Conservation (phyloP, 2,797 vertebrate genomes). For the Anguilla megastoma region DNA sequence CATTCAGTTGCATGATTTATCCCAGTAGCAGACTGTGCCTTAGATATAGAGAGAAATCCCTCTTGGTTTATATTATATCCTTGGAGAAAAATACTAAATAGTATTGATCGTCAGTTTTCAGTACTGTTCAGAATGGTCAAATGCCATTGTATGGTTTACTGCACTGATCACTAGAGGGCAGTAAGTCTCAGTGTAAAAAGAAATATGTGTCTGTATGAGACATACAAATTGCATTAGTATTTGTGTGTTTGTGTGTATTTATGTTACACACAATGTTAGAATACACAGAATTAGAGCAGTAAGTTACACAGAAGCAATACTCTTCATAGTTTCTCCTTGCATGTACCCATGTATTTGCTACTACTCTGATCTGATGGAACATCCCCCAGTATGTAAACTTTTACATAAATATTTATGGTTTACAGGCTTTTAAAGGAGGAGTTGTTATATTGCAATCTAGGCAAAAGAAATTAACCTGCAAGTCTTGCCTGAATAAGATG, state of each 20-base stretch:
- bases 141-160: neutral
- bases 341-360: neutral
- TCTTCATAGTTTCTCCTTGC: neutral
- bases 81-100: neutral
- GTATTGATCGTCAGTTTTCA: neutral
- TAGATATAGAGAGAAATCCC: neutral
- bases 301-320: neutral
- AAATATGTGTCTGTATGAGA: neutral
- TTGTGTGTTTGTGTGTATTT: constrained; percentile 12
- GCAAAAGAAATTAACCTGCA: neutral
- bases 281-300: neutral
- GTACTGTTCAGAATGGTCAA: neutral
- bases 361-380: neutral
- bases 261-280: too few relatives aligned
- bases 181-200: neutral
- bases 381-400: neutral
- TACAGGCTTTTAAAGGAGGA: neutral
- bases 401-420: neutral
- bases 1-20: neutral
- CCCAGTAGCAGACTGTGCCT: neutral
- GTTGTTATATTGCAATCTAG: neutral
- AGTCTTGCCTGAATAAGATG: neutral
- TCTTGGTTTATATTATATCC: neutral
- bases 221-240: neutral
- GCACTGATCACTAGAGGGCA: constrained; percentile 19